Base-by-base conservation (phyloP, 1,140 invertebrate genomes). In the Eumeta japonica region DNA sequence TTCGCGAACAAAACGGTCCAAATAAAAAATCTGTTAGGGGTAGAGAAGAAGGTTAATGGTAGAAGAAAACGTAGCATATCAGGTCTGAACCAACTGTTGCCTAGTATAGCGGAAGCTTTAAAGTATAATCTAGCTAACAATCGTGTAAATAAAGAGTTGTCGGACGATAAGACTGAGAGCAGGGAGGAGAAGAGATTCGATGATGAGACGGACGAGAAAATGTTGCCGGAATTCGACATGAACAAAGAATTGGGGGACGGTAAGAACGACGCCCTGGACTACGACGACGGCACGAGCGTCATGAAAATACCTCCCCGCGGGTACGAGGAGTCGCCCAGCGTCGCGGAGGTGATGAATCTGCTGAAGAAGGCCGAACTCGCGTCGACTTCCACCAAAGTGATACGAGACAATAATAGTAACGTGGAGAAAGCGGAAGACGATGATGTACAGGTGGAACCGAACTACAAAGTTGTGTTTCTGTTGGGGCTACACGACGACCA, bases 261-360 rank as follows among this genome's bases (percentile, higher is more conserved):
- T 5, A 16, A 52, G 9, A 51, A 58, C 1, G 56, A 62, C 7
- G 46, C 54, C 18, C 45, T 43, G 3, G 50, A 57, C 7, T 45
- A 66, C 17, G 62, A 63, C 42, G 64, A 70, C 37, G 56, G 58
- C 1, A 57, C 55, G 0, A 75, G 75, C 37, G 58, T 75, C 2
- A 75, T 76, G 73, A 63, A 55, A 43, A 77, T 75, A 52, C 74
- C 74, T 3, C 63, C 70, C 0, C 63, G 48, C 35, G 75, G 71
- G 5, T 65, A 58, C 33, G 67, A 68, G 37, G 58, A 67, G 5
- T 45, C 28, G 2, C 55, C 56, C 1, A 55, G 67, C 48, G 41
- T 74, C 11, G 49, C 48, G 7, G 61, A 53, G 41, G 50, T 73
- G 0, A 18, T 71, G 4, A 38, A 43, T 9, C 41, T 59, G 15